Conservation (phyloP, 2,113 vertebrate species). For the Polypterus bichir region DNA sequence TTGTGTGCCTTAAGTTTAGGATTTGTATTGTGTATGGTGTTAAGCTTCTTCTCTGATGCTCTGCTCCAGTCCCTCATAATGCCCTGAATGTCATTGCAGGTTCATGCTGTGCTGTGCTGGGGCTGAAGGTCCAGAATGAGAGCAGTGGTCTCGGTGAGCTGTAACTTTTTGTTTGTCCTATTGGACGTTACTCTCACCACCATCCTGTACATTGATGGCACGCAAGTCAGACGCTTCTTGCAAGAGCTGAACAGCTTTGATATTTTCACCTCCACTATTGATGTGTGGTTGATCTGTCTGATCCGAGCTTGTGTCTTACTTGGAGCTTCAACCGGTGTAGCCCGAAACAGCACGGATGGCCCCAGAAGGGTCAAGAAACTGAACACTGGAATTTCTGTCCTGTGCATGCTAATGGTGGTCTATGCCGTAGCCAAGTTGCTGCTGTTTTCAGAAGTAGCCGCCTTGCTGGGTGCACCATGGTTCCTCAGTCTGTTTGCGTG, state of each 20-base stretch:
- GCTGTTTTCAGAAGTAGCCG: constrained; percentile 64
- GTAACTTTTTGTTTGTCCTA: constrained; percentile 46
- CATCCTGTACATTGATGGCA: constrained; percentile 59
- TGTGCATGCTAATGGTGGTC: constrained; percentile 59
- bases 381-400: constrained; percentile 37
- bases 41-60: too few species aligned
- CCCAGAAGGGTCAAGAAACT: constrained; percentile 51
- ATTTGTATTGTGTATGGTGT: too few species aligned
- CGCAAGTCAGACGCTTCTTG: constrained; percentile 35
- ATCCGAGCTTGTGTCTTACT: constrained; percentile 63
- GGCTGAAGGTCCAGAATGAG: constrained; percentile 46
- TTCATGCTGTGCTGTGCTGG: too few species aligned
- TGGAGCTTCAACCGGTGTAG: constrained; percentile 68
- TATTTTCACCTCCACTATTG: constrained; percentile 62
- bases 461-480: constrained; percentile 63
- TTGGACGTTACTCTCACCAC: constrained; percentile 63
- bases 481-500: constrained; percentile 72
- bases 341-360: constrained; percentile 60
- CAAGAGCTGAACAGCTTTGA: constrained; percentile 65
- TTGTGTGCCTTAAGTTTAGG: too few species aligned
- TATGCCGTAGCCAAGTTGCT: constrained; percentile 77
- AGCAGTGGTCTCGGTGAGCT: constrained; percentile 39
- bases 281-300: constrained; percentile 71
- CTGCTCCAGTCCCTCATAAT: too few species aligned
- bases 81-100: too few species aligned